These are phyloP conservation scores for Smithornis capensis DNA, from an alignment of 2,113 vertebrate species.

Conservation along the genomic window DNA sequence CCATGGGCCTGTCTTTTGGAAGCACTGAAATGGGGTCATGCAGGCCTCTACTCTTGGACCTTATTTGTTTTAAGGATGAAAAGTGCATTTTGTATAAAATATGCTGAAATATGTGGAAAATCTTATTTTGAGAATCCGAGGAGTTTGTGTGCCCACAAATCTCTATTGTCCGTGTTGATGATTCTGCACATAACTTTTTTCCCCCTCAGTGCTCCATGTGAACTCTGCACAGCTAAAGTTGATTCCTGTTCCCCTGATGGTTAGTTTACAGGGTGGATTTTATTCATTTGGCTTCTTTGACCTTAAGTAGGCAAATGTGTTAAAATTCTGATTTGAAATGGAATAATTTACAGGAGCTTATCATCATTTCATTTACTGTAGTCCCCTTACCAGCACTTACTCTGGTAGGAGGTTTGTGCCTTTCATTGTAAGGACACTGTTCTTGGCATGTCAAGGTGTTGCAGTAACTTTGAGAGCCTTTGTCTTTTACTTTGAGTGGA, in stretches of 20 bases:
- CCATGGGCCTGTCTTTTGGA: accelerated
- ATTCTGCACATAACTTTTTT: constrained; percentile 25
- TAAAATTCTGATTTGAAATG: neutral
- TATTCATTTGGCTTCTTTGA: neutral
- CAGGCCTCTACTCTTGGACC: neutral
- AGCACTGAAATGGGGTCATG: accelerated
- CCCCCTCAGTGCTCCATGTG: neutral
- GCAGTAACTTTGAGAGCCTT: neutral
- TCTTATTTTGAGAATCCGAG: constrained; percentile 1
- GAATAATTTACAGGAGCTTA: neutral
- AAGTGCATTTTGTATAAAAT: neutral
- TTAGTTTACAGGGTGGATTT: neutral
- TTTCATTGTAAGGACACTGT: neutral
- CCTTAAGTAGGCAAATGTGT: neutral
- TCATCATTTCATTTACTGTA: neutral
- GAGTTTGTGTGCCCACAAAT: neutral
- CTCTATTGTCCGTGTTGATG: neutral
- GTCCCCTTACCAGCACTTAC: neutral
- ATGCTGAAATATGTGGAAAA: constrained; percentile 3
- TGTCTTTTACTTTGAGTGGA: neutral
- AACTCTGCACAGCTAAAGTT: neutral
- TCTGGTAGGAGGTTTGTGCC: neutral
- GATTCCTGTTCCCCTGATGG: neutral
- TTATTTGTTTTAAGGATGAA: constrained; percentile 17
- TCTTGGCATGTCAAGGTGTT: neutral